A percentile compares a stretch with the other conserved stretches of the same genome.
Evolutionary conservation across 2,797 vertebrate species (phyloP).

Genomic region (Rhinogobio ventralis): DNA sequence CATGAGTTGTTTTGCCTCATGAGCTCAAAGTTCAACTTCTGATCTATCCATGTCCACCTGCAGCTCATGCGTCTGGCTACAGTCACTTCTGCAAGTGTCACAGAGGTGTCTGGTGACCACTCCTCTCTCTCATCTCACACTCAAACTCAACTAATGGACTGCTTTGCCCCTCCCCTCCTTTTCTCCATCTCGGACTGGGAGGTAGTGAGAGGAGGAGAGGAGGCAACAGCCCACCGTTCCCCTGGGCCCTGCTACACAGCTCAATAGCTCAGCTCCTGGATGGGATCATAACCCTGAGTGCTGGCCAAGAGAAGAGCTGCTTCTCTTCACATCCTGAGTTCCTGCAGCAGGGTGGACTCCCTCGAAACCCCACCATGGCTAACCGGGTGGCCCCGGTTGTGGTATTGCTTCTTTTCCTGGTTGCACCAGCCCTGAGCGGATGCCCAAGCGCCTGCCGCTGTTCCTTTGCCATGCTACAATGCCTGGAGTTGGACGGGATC

Average conservation of each 20-base stretch:
- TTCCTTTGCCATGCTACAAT: slow-evolving; percentile 77
- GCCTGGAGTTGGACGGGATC: slow-evolving; percentile 73
- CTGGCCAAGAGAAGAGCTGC: slow-evolving; percentile 59
- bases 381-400: slow-evolving; percentile 62
- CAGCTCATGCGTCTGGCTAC: slow-evolving; percentile 6
- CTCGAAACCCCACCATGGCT: slow-evolving; percentile 63
- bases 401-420: slow-evolving; percentile 66
- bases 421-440: slow-evolving; percentile 63
- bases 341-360: slow-evolving; percentile 51
- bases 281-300: slow-evolving; percentile 67
- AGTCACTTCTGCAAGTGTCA: slow-evolving; percentile 53
- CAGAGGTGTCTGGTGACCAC: slow-evolving; percentile 80
- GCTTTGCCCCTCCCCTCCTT: slow-evolving; percentile 78
- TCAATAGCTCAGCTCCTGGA: slow-evolving; percentile 74
- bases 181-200: slow-evolving; percentile 72
- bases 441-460: slow-evolving; percentile 79
- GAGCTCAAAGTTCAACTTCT: slow-evolving; percentile 9
- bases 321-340: not conserved
- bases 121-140: slow-evolving; percentile 53
- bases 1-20: not conserved
- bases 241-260: slow-evolving; percentile 79
- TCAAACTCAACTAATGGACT: slow-evolving; percentile 69
- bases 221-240: slow-evolving; percentile 79
- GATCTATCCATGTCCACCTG: slow-evolving; percentile 45
- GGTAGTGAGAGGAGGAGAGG: slow-evolving; percentile 71